phyloP scores from a whole-genome alignment of 2,113 vertebrate genomes.

The Machaerirhynchus nigripectus region DNA sequence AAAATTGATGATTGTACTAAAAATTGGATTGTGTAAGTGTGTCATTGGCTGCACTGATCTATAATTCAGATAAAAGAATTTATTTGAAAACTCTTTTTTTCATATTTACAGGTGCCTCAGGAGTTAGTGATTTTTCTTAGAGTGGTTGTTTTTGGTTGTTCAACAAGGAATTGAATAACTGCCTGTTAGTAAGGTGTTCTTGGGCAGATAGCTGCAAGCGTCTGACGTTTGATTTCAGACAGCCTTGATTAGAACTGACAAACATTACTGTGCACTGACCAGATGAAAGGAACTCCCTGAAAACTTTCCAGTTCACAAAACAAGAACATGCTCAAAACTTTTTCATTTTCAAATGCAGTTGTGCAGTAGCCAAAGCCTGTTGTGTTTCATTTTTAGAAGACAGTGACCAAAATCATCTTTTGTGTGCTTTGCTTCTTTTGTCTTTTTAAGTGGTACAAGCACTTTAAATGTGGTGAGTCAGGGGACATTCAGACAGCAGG shows the following conservation, averaged over 20 bases:
- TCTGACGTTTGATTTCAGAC: not conserved
- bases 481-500: not conserved
- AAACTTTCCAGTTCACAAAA: not conserved
- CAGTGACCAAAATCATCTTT: not conserved
- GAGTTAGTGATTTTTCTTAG: not conserved
- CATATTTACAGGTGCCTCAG: not conserved
- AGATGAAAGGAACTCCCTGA: not conserved
- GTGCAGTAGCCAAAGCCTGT: not conserved
- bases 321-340: not conserved
- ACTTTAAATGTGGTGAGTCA: not conserved
- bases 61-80: not conserved
- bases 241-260: not conserved
- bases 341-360: not conserved
- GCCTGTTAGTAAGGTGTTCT: not conserved
- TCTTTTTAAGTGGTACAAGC: not conserved
- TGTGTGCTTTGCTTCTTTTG: not conserved
- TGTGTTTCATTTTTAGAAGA: not conserved
- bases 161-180: not conserved
- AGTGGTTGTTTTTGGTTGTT: not conserved
- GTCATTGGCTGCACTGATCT: not conserved
- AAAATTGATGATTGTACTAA: not conserved
- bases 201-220: not conserved
- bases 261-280: not conserved
- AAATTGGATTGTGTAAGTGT: not conserved
- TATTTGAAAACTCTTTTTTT: not conserved